Base-by-base conservation (phyloP, 2,888 invertebrate genomes). In the Hirtodrosophila confusa region DNA sequence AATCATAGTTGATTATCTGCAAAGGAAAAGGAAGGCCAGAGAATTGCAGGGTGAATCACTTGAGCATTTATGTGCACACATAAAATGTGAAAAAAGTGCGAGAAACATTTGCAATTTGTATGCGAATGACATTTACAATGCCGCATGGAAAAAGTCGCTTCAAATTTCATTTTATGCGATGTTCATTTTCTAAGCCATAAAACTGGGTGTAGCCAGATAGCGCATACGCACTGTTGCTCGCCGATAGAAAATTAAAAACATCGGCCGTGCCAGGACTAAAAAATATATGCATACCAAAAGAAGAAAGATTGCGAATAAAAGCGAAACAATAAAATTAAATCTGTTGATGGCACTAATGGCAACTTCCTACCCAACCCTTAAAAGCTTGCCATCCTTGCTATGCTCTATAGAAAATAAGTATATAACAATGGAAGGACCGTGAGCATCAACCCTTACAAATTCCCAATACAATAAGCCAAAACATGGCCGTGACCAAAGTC, bases 1-100 rank as follows among this genome's bases (percentile, higher is more conserved):
- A 97, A 91, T 97, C 97, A 93, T 97, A 98, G 93, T 96, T 97
- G 92, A 98, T 97, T 92, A 97, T 97, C 97, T 97, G 94, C 43
- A 63, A 62, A 29, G 40, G 29, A 31, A 62, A 35, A 9, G 40
- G 33, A 39, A 40, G 4, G n/a, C 5, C 53, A 57, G 41, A 48
- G 44, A 61, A 45, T 60, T 54, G 55, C 40, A 44, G 49, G 47
- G 40, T 58, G 53, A 56, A 45, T 45, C 33, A 53, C 49, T 57
- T 49, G 37, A 63, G 43, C 65, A 56, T 56, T 70, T 70, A 55
- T 70, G 51, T 53, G 49, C 33, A 45, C 57, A 54, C 55, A 71
- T 70, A 71, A 66, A 71, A 35, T 17, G 29, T 23, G 23, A 6
- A 33, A 33, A 43, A 44, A 60, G 49, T 58, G 44, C 61, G 40